Conservation (phyloP, 2,113 vertebrate genomes). For the Pycnonotus jocosus region DNA sequence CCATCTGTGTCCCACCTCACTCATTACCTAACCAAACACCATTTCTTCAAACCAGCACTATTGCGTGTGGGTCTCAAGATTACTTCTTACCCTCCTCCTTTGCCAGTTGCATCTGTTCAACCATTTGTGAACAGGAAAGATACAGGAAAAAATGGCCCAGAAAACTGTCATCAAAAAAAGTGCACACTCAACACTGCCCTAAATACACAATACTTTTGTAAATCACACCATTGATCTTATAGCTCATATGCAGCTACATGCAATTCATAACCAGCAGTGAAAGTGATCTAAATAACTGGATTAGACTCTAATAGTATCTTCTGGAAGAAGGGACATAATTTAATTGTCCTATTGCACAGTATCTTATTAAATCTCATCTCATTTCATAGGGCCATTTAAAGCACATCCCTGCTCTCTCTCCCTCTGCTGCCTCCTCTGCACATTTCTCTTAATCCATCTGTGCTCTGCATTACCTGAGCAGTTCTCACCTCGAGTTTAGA, state of each 20-base stretch:
- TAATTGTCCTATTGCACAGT: neutral
- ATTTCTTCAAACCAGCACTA: neutral
- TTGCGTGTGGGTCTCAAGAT: neutral
- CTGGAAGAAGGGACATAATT: neutral
- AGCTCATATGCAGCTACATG: neutral
- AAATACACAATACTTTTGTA: neutral
- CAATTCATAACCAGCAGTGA: neutral
- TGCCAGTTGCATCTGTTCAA: neutral
- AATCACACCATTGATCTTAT: neutral
- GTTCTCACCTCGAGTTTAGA: neutral
- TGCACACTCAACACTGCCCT: fast-evolving
- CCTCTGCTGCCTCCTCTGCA: neutral
- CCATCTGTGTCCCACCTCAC: neutral
- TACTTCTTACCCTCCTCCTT: neutral
- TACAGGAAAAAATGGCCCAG: neutral
- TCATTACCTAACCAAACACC: neutral
- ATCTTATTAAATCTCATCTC: neutral
- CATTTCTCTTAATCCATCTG: neutral
- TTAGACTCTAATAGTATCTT: neutral
- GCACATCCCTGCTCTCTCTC: neutral
- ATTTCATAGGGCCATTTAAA: neutral
- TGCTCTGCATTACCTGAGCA: neutral
- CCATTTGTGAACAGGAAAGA: neutral
- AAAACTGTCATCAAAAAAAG: neutral
- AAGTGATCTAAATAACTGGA: neutral